Evolutionary conservation across 1,140 invertebrate genomes (phyloP).

Genomic region (Leguminivora glycinivorella): DNA sequence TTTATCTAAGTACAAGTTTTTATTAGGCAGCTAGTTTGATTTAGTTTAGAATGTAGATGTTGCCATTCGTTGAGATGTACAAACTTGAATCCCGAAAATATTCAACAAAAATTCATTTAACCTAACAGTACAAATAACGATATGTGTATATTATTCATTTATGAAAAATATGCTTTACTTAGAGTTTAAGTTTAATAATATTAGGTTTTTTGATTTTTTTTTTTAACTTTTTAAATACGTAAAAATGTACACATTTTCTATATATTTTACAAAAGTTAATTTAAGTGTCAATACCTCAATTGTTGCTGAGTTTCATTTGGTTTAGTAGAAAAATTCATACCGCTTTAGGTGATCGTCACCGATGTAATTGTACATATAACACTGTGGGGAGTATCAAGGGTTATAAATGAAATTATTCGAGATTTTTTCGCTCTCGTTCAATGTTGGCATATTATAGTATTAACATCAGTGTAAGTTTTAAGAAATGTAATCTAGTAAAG

Average conservation of each 20-base stretch:
- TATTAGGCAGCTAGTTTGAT: constrained; percentile 47
- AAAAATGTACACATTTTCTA: constrained; percentile 51
- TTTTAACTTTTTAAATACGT: constrained; percentile 40
- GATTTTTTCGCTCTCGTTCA: not conserved
- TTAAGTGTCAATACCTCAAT: constrained; percentile 65
- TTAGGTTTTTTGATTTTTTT: constrained; percentile 51
- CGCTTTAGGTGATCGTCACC: not conserved
- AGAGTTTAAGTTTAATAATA: constrained; percentile 54
- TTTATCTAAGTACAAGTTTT: constrained; percentile 40
- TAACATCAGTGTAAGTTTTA: constrained; percentile 17
- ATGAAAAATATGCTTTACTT: constrained; percentile 73
- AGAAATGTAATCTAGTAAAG: constrained; percentile 22
- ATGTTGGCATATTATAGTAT: constrained; percentile 25
- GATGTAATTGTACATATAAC: not conserved
- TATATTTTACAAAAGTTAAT: constrained; percentile 55
- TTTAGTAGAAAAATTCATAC: constrained; percentile 46
- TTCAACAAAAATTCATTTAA: constrained; percentile 43
- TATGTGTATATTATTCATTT: constrained; percentile 69
- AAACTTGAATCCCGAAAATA: constrained; percentile 30
- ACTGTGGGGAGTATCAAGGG: constrained; percentile 4
- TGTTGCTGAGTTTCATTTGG: constrained; percentile 43
- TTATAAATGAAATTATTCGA: constrained; percentile 19
- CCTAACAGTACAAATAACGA: constrained; percentile 75
- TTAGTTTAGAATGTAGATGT: constrained; percentile 37
- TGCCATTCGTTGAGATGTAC: constrained; percentile 50